Conservation (phyloP, 2,888 invertebrate species). For the Trachelus iudaicus region DNA sequence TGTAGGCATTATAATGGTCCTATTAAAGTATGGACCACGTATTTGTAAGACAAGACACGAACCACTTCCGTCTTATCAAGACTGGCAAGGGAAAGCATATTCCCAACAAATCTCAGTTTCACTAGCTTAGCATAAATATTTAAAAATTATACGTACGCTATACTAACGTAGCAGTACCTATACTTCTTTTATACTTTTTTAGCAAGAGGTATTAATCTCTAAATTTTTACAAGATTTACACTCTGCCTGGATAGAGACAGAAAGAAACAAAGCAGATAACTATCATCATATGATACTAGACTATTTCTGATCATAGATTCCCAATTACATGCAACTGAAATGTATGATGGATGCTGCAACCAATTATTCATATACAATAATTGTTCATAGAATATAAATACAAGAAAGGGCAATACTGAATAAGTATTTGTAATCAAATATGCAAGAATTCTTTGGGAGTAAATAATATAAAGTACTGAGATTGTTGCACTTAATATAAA, state of each 20-base stretch:
- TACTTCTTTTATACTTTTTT: not conserved
- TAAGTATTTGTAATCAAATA: not conserved
- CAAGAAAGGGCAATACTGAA: not conserved
- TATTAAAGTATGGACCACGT: constrained; percentile 80
- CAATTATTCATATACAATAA: not conserved
- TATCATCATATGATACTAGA: not conserved
- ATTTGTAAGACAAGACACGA: constrained; percentile 79
- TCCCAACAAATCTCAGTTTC: constrained; percentile 59
- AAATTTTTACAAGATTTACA: not conserved
- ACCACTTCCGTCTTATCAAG: constrained; percentile 73
- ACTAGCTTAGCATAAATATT: constrained; percentile 39
- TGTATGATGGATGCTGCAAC: not conserved
- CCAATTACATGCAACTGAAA: not conserved
- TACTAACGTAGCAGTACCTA: not conserved
- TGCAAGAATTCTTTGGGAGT: not conserved
- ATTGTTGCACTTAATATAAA: not conserved
- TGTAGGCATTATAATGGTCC: constrained; percentile 78
- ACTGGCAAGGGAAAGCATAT: constrained; percentile 77
- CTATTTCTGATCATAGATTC: not conserved
- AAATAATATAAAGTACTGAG: not conserved
- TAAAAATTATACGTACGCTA: not conserved
- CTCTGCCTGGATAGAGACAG: not conserved
- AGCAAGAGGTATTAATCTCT: not conserved
- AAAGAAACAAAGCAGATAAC: not conserved
- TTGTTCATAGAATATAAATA: not conserved